These are phyloP conservation scores for Neoarius graeffei DNA, from an alignment of 2,113 vertebrate genomes.

Conservation along the genomic window DNA sequence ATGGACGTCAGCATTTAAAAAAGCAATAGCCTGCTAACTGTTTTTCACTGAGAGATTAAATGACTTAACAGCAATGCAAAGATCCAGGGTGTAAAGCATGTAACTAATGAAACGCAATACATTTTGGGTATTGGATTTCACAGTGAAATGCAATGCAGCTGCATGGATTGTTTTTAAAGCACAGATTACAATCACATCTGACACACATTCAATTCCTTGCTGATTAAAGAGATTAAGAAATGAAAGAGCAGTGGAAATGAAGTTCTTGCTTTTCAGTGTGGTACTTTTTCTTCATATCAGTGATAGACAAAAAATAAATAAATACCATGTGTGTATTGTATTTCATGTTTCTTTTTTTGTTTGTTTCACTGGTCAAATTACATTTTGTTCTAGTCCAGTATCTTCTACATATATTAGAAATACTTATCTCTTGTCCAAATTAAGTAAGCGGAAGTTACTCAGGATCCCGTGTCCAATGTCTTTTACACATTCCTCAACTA, in stretches of 20 bases:
- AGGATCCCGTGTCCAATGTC: background rate
- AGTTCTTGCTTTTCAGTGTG: background rate
- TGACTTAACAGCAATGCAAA: background rate
- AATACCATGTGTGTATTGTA: background rate
- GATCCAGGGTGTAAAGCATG: background rate
- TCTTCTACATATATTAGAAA: background rate
- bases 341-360: background rate
- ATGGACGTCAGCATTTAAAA: background rate
- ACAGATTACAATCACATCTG: background rate
- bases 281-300: background rate
- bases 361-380: background rate
- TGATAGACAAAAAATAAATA: background rate
- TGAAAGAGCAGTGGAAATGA: background rate
- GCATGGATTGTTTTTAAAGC: background rate
- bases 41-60: background rate
- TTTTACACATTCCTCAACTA: background rate
- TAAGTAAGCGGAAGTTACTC: background rate
- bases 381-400: background rate
- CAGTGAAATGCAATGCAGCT: background rate
- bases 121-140: background rate
- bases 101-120: background rate
- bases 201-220: conserved; percentile 19
- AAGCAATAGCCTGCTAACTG: background rate
- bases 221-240: background rate
- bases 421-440: background rate